phyloP scores from a whole-genome alignment of 92 coral and sea anemone species.

The Parazoanthus atlanticus region DNA sequence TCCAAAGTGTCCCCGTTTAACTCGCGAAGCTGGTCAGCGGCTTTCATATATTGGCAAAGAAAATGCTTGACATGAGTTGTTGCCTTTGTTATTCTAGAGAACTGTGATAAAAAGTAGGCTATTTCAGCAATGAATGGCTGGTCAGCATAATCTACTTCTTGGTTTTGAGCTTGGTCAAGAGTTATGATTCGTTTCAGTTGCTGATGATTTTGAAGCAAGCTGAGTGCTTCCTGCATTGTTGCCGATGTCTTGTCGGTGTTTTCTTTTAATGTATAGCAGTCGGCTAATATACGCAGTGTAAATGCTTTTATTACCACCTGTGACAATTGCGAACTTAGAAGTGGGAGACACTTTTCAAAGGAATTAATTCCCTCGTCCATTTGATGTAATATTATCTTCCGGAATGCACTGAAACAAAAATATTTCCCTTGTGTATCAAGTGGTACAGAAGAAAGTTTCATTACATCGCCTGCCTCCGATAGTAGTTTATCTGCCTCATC shows the following conservation, averaged over 20 bases:
- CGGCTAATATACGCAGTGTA: not conserved
- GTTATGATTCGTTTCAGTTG: not conserved
- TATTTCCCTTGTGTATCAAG: not conserved
- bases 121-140: not conserved
- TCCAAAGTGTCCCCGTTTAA: not conserved
- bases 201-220: not conserved
- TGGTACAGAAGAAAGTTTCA: not conserved
- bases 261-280: not conserved
- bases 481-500: not conserved
- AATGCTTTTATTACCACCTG: not conserved
- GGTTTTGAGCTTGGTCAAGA: not conserved
- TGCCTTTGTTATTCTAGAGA: not conserved
- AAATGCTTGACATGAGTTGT: not conserved
- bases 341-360: not conserved
- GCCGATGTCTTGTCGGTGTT: not conserved
- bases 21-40: not conserved
- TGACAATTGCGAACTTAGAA: not conserved
- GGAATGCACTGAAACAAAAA: not conserved
- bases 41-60: not conserved
- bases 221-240: not conserved
- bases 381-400: not conserved
- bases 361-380: not conserved
- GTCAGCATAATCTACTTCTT: not conserved
- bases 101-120: not conserved
- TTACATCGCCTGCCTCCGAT: not conserved